These are phyloP conservation scores for Platalea minor DNA, from an alignment of 2,797 vertebrate species.

Conservation along the genomic window DNA sequence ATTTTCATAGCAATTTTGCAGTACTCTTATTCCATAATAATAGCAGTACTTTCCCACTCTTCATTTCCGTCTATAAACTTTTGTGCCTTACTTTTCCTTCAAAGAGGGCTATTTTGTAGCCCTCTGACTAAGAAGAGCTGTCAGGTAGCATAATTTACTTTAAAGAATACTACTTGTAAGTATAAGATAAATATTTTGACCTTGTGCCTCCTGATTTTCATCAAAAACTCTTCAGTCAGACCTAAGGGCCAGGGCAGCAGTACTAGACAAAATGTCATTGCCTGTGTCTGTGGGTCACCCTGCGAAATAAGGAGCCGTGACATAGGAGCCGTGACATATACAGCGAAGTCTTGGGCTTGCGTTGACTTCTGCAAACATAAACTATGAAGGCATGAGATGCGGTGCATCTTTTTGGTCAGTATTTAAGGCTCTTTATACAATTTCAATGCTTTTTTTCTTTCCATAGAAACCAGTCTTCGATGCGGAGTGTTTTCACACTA, in stretches of 20 bases:
- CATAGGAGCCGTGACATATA: neutral
- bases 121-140: neutral
- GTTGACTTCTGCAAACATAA: neutral
- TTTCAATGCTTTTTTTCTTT: neutral
- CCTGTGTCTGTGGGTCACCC: neutral
- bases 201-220: neutral
- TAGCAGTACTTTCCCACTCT: neutral
- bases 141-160: neutral
- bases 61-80: slow-evolving; percentile 10
- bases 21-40: neutral
- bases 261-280: neutral
- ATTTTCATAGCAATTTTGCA: slow-evolving; percentile 29
- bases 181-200: slow-evolving; percentile 13
- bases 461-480: neutral
- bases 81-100: neutral
- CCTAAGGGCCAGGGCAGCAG: neutral
- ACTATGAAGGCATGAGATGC: neutral
- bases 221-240: neutral
- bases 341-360: fast-evolving
- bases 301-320: neutral
- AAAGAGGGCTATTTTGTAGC: neutral
- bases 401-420: neutral
- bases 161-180: neutral
- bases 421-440: neutral
- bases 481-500: neutral